Percentiles rank a stretch among this genome's conserved stretches.
phyloP scores from a whole-genome alignment of 2,797 vertebrate species.

The Lates japonicus region DNA sequence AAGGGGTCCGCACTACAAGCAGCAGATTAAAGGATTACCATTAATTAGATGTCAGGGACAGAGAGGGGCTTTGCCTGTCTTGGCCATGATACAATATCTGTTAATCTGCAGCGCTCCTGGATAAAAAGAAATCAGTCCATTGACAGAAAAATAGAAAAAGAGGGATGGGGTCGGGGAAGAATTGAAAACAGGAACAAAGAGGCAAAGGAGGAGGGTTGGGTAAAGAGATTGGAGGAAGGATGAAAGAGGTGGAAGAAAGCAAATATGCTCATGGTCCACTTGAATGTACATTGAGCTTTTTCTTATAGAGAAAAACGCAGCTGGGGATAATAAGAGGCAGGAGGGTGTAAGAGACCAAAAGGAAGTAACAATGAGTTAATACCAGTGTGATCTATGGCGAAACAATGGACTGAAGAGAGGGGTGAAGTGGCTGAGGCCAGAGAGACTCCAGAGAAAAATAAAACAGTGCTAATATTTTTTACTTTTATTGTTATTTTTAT shows the following conservation, averaged over 20 bases:
- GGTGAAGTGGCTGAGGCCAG: conserved; percentile 72
- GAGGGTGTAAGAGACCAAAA: conserved; percentile 66
- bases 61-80: conserved; percentile 88
- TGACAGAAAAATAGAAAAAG: conserved; percentile 86
- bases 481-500: not conserved
- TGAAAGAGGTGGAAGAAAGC: conserved; percentile 74
- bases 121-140: conserved; percentile 90
- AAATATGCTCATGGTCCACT: conserved; percentile 77
- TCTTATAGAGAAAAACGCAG: conserved; percentile 75
- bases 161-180: conserved; percentile 72
- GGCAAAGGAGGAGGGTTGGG: conserved; percentile 62
- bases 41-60: conserved; percentile 91
- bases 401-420: conserved; percentile 60
- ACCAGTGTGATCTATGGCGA: conserved; percentile 70
- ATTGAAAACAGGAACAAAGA: conserved; percentile 80
- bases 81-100: conserved; percentile 92
- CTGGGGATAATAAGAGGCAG: conserved; percentile 74
- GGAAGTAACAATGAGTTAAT: conserved; percentile 75
- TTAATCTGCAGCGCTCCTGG: conserved; percentile 88
- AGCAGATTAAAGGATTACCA: conserved; percentile 94
- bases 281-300: conserved; percentile 80
- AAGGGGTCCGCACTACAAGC: conserved; percentile 84
- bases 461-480: not conserved
- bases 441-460: conserved; percentile 26
- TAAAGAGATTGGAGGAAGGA: conserved; percentile 65